Evolutionary conservation across 2,888 invertebrate species (phyloP), one percentile per base, ranked within the genome.

Genomic region (Pasiphila rectangulata): DNA sequence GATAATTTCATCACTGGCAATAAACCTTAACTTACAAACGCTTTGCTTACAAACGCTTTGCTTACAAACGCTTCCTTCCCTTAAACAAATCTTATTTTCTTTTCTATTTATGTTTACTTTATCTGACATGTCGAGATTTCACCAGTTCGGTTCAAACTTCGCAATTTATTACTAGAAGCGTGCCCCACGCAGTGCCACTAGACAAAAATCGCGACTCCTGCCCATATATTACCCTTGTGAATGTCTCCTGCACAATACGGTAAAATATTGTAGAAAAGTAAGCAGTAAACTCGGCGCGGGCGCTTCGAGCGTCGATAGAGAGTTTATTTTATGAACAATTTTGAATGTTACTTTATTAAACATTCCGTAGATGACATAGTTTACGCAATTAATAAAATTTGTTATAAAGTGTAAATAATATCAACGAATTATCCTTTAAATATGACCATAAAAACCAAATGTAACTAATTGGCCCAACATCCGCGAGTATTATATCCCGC

Each of bases 171-270:
- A 74, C 64, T 64, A 63, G 52, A 59, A 63, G 57, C 58, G 51
- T 77, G 74, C 82, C 84, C 83, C 83, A 83, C 83, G 83, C 83
- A 76, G 76, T 56, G 76, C 58, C 64, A 70, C 78, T 84, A 85
- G 85, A 85, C 86, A 88, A 85, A 87, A 85, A 85, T 86, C 85
- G 70, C 76, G 66, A 72, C 70, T 69, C 55, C 75, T 73, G 67
- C 72, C 72, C 78, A 81, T 86, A 84, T 81, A 83, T 87, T 82
- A 72, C 66, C 60, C 68, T 69, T 82, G 83, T 75, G 84, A 77
- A 59, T 64, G 67, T 66, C 62, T 71, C 60, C 64, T 61, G 71
- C 72, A 83, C 83, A 86, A 80, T 79, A 68, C 75, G 60, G 72
- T 76, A 79, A 80, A 69, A 73, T 69, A 80, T 76, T 78, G 76